A percentile compares a stretch with the other conserved stretches of the same genome.
These are phyloP conservation scores for Drosophila multiciliata DNA, from an alignment of 2,888 invertebrate species.

Conservation along the genomic window DNA sequence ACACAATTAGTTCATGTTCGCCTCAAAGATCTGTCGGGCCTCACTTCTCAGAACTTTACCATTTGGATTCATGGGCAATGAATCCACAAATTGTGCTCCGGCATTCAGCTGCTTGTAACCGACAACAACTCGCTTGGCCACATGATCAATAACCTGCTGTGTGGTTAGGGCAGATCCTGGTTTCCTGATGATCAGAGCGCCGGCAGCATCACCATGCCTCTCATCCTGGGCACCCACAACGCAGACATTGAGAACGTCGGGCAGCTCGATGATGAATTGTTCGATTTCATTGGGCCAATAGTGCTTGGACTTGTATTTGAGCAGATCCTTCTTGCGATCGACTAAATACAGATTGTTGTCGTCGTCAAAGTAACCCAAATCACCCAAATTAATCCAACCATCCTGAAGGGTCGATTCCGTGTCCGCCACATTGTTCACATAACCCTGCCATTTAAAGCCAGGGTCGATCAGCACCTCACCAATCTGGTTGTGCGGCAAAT, in stretches of 20 bases:
- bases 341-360: conserved; percentile 72
- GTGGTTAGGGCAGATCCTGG: conserved; percentile 49
- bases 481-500: conserved; percentile 58
- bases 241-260: conserved; percentile 73
- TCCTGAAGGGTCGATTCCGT: conserved; percentile 55
- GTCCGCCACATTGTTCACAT: conserved; percentile 66
- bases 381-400: conserved; percentile 82
- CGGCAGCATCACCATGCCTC: conserved; percentile 68
- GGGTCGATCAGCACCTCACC: conserved; percentile 75
- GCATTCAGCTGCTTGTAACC: conserved; percentile 74
- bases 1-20: conserved; percentile 19
- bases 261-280: conserved; percentile 66
- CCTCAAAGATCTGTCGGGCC: conserved; percentile 47
- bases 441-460: conserved; percentile 71
- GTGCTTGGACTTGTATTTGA: conserved; percentile 74
- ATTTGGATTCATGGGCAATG: conserved; percentile 71
- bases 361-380: conserved; percentile 81
- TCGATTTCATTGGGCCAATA: conserved; percentile 79
- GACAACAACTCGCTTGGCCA: conserved; percentile 50
- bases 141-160: conserved; percentile 56
- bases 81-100: conserved; percentile 73
- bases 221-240: conserved; percentile 75
- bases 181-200: conserved; percentile 69
- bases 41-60: conserved; percentile 64
- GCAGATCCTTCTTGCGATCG: conserved; percentile 81